phyloP scores from a whole-genome alignment of 2,888 invertebrate genomes.

The Lingula anatina region DNA sequence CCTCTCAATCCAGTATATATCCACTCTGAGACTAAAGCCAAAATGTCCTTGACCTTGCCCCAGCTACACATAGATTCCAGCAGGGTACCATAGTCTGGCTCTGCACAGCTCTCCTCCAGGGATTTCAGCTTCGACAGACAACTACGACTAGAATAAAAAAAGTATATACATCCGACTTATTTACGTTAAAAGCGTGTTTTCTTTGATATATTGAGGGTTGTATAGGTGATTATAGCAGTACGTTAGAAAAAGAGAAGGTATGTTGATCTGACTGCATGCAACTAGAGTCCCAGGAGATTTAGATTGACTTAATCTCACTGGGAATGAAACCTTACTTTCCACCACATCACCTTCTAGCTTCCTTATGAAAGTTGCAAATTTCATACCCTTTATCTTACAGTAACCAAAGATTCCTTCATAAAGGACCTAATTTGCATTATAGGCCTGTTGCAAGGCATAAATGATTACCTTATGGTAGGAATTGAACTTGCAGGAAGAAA shows the following conservation, averaged over 20 bases:
- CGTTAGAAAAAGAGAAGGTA: too few species aligned
- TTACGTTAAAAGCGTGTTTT: background rate
- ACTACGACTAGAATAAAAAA: constrained; percentile 19
- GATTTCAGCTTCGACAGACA: constrained; percentile 28
- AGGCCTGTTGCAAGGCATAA: too few species aligned
- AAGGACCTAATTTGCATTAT: too few species aligned
- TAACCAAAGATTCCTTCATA: too few species aligned
- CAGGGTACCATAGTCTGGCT: constrained; percentile 20
- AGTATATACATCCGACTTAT: background rate
- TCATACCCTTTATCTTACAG: too few species aligned
- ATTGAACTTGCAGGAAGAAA: constrained; percentile 28
- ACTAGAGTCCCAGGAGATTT: too few species aligned
- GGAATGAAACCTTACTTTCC: too few species aligned
- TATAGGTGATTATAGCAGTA: background rate
- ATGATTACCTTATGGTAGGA: constrained; percentile 31
- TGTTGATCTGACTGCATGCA: too few species aligned
- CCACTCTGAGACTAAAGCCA: constrained; percentile 33
- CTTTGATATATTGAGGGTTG: background rate
- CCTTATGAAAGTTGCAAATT: constrained; percentile 1
- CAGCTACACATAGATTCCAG: constrained; percentile 31
- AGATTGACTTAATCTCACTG: too few species aligned
- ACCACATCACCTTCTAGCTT: background rate
- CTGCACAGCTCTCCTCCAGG: constrained; percentile 15
- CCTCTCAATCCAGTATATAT: constrained; percentile 16
- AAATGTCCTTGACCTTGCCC: constrained; percentile 22